phyloP scores from a whole-genome alignment of 2,113 vertebrate genomes.

The Lophotis ruficrista region DNA sequence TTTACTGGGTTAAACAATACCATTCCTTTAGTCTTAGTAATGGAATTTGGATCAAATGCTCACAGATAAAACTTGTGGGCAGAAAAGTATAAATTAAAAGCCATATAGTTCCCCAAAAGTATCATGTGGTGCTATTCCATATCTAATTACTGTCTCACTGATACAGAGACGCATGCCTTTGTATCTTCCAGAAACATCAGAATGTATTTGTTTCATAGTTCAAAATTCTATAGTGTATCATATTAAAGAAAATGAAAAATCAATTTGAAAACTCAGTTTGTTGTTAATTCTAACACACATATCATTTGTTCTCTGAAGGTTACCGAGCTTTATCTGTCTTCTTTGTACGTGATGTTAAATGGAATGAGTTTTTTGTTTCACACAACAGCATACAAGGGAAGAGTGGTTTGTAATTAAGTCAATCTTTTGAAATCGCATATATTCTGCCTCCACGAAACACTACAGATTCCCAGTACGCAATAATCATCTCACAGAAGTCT shows the following conservation, averaged over 20 bases:
- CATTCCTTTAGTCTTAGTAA: background rate
- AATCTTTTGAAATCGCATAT: background rate
- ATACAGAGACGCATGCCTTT: background rate
- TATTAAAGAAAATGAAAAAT: background rate
- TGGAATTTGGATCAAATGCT: background rate
- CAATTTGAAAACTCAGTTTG: background rate
- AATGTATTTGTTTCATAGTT: background rate
- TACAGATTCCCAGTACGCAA: background rate
- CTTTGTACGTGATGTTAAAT: fast-evolving
- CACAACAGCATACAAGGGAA: background rate
- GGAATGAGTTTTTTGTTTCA: background rate
- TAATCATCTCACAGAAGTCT: background rate
- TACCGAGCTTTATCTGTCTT: fast-evolving
- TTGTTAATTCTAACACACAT: background rate
- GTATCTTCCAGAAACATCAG: background rate
- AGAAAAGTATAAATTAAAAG: background rate
- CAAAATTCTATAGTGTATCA: background rate
- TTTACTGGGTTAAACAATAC: background rate
- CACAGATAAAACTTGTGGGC: background rate
- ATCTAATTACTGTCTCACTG: background rate
- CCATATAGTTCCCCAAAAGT: background rate
- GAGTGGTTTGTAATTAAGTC: background rate
- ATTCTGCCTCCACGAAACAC: background rate
- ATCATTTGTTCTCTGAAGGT: background rate
- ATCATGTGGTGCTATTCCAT: background rate